Conservation (phyloP, 2,113 vertebrate species). For the Bostrychus sinensis region DNA sequence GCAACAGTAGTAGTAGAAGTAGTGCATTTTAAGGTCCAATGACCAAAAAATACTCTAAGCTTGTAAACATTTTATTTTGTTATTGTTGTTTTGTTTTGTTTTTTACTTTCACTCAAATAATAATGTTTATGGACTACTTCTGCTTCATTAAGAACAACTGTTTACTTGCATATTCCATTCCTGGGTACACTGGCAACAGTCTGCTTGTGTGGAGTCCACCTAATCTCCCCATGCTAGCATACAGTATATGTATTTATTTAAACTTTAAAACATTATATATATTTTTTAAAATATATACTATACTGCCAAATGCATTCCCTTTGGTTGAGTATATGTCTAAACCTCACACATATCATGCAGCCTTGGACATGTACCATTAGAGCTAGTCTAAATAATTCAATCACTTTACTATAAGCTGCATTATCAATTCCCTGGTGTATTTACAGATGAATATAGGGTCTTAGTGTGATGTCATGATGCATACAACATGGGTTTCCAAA, state of each 20-base stretch:
- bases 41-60: no score
- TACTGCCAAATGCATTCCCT: slow-evolving; percentile 2
- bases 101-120: no score
- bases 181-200: background rate
- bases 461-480: background rate
- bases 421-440: background rate
- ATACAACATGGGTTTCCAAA: no score
- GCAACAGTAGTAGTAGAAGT: no score
- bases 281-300: background rate
- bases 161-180: no score
- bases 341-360: no score
- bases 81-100: no score
- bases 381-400: background rate
- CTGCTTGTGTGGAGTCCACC: background rate
- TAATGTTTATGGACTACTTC: no score
- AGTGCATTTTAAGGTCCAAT: no score
- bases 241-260: background rate
- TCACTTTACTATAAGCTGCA: background rate
- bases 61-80: no score
- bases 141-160: no score
- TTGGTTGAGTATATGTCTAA: background rate
- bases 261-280: background rate
- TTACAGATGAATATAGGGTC: background rate
- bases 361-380: background rate
- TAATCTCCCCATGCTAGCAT: background rate